Conservation (phyloP, 2,113 vertebrate genomes). For the Pagrus major region DNA sequence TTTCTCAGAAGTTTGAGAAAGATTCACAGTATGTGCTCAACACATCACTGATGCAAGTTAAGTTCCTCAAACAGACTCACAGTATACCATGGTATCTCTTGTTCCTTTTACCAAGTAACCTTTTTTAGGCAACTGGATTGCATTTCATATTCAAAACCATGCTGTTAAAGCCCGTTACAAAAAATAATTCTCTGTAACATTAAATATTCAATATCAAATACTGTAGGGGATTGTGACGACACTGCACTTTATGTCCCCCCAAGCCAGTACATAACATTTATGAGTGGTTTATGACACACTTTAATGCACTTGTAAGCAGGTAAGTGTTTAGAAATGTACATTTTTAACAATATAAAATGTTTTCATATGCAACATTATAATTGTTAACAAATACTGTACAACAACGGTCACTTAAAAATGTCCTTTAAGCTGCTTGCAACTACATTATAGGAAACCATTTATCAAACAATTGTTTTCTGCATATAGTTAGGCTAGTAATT, state of each 20-base stretch:
- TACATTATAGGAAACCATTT: neutral
- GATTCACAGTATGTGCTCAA: neutral
- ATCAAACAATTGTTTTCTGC: too few relatives aligned
- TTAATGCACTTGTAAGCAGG: too few relatives aligned
- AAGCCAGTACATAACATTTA: too few relatives aligned
- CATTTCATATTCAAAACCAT: neutral
- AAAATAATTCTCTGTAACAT: neutral
- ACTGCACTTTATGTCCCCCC: too few relatives aligned
- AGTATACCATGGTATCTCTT: neutral
- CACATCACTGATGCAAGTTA: neutral
- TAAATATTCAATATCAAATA: neutral
- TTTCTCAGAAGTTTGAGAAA: slow-evolving; percentile 16
- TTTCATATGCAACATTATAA: too few relatives aligned
- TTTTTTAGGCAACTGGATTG: neutral
- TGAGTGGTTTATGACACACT: too few relatives aligned
- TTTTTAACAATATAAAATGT: too few relatives aligned
- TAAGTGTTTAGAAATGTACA: too few relatives aligned
- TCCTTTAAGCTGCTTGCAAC: neutral
- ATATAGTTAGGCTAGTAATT: neutral
- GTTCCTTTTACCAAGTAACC: neutral
- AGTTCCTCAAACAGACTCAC: slow-evolving; percentile 25
- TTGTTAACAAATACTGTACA: neutral
- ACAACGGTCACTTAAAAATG: too few relatives aligned
- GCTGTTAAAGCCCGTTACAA: neutral
- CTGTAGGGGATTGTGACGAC: too few relatives aligned